phyloP scores from a whole-genome alignment of 1,140 invertebrate species.

The Habropoda laboriosa region DNA sequence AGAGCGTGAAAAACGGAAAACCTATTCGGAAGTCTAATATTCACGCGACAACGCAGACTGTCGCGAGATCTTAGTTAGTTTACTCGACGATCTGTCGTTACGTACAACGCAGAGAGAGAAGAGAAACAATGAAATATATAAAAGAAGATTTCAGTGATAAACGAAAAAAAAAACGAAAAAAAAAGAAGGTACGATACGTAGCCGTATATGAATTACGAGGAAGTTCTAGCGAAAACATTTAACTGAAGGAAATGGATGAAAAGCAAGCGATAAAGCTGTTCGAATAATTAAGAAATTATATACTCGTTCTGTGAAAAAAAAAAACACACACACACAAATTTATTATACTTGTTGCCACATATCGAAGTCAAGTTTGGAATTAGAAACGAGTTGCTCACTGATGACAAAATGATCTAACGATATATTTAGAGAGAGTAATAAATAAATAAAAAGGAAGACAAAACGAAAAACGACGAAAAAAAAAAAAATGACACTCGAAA shows the following conservation, averaged over 20 bases:
- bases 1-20: background rate
- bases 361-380: slow-evolving; percentile 49
- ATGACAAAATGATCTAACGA: slow-evolving; percentile 16
- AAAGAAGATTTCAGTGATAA: background rate
- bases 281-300: slow-evolving; percentile 31
- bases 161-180: background rate
- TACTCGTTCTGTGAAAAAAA: slow-evolving; percentile 35
- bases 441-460: background rate
- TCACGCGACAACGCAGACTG: background rate
- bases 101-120: background rate
- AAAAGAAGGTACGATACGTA: background rate
- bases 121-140: background rate
- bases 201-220: background rate
- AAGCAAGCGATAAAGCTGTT: slow-evolving; percentile 21
- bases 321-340: too few relatives aligned
- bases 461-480: background rate
- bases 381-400: slow-evolving; percentile 51
- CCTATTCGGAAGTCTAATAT: slow-evolving; percentile 9
- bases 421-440: slow-evolving; percentile 2
- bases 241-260: background rate
- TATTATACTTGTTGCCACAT: slow-evolving; percentile 51
- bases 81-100: background rate
- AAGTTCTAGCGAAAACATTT: background rate
- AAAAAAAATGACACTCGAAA: background rate
- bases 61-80: slow-evolving; percentile 1